Base-by-base conservation (phyloP, 2,113 vertebrate species). In the Gymnarchus niloticus region DNA sequence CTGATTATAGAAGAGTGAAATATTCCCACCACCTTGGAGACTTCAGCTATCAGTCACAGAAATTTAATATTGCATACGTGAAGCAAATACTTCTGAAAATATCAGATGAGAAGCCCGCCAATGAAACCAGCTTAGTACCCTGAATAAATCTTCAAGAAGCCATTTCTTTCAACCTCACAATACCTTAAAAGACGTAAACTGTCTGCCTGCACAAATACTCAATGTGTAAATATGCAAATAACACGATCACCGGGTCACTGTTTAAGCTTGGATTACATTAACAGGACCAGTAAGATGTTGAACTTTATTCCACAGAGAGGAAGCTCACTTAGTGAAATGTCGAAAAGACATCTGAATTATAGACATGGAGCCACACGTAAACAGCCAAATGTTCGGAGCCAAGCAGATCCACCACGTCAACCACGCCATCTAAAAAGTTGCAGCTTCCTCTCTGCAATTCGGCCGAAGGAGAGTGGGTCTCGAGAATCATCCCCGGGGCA, bases 31-130 rank as follows among this genome's bases (percentile, higher is more conserved):
- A n/a, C n/a, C n/a, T n/a, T n/a, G n/a, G 59, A 33, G 28, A 25
- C n/a, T 61, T 61, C 5, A 33, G 25, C 59, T 12, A 14, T 8
- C 23, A 37, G 4, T 41, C 4, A 19, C 33, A 6, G 10, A 37
- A 33, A 6, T 41, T 73, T 41, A 2, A 41, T 41, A 73, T 73
- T 21, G 33, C 65, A 41, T 17, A 73, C 19, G 41, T 7, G 33
- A 73, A 19, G 65, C 33, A 73, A 73, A 73, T 73, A 73, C 33
- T n/a, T n/a, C n/a, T 73, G 65, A 73, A 73, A 73, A 73, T 73
- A 73, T 37, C 33, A 73, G 12, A 7, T 37, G 28, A 5, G 65
- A 41, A 6, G 4, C 3, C 12, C 28, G 10, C 65, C 65, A 37
- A 69, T 69, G 33, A 69, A 33, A 69, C 65, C 12, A 37, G 5